Base-by-base conservation (phyloP, 2,113 vertebrate genomes). In the Mus musculus region DNA sequence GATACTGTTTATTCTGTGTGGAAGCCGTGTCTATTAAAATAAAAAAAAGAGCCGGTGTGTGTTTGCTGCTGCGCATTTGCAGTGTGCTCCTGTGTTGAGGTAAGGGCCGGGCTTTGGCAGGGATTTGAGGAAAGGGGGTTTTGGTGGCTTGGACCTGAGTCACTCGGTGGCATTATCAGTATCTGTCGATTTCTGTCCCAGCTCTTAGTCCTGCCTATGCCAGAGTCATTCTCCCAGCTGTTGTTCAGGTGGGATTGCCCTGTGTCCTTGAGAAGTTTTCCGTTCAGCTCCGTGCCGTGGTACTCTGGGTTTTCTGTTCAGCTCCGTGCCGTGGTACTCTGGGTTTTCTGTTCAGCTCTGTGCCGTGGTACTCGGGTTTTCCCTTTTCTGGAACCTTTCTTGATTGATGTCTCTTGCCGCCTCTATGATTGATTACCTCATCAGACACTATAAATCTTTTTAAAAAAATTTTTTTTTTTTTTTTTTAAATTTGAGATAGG, bases 101-200 rank as follows among this genome's bases (percentile, higher is more conserved):
- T 86, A 17, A 49, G 56, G 65, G 89, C 30, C 94, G 56, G 30
- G 24, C 30, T 63, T 28, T 96, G 80, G 33, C 39, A 36, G 7
- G 90, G 8, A 36, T 94, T 81, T 88, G 71, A 88, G 84, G 84
- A 88, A 93, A 89, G 80, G n/a, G 17, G 19, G 90, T 85, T 88
- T 96, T 95, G 28, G 82, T 95, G 71, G 54, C 81, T 86, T 94
- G 72, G 28, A 22, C 73, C 54, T 95, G 93, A 85, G 75, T 59
- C 75, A 77, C 56, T 85, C 13, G 9, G 56, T 75, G 42, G 80
- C 39, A 88, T 63, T 24, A 78, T 0, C 89, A 42, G 63, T n/a
- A 33, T 91, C 77, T 69, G 0, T 87, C 20, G 67, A 54, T 36
- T 54, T 88, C 36, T 72, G 12, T 71, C 8, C n/a, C 71, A 87